Evolutionary conservation across 2,888 invertebrate species (phyloP), one percentile per base, ranked within the genome.

Genomic region (Torymus aiolomorphi): DNA sequence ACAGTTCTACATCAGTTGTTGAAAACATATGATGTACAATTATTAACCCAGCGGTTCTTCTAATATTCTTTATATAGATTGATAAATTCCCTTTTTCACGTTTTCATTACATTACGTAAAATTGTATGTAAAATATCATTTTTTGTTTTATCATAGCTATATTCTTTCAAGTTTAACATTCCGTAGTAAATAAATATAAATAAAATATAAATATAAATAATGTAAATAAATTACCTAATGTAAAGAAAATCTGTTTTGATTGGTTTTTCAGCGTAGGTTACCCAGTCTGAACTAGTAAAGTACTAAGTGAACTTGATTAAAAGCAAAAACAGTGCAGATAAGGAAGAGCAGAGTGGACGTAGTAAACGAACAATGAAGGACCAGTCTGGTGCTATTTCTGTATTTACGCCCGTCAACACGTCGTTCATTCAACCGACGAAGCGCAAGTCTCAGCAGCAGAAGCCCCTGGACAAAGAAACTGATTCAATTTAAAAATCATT

Each of bases 401-500:
- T 77, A 81, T 79, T 76, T 79, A 62, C 61, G 77, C 80, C 84
- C 80, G 86, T 87, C 87, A 86, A 86, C 86, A 84, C 85, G 83
- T 84, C 84, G 82, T 82, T 84, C 65, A 56, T 74, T 73, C 73
- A 75, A 71, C 54, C 76, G 70, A 81, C 75, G 66, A 78, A 75
- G 59, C 77, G 42, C 49, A 66, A 63, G 73, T 74, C 66, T 77
- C 73, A 65, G 74, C 69, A 56, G 54, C 77, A 65, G 65, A 69
- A 71, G 75, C 62, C 49, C 54, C 65, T 77, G 65, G 59, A 67
- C 57, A 66, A 63, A 65, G 71, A 78, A 81, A 78, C 81, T 76
- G 78, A 81, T 88, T 88, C 86, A 84, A 88, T 88, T 88, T 88
- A 87, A 86, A 88, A 88, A 88, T 87, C 85, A 88, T 88, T 86